A percentile compares a stretch with the other conserved stretches of the same genome.
Conservation (phyloP, 2,888 invertebrate genomes). For the Euspilapteryx auroguttella region DNA sequence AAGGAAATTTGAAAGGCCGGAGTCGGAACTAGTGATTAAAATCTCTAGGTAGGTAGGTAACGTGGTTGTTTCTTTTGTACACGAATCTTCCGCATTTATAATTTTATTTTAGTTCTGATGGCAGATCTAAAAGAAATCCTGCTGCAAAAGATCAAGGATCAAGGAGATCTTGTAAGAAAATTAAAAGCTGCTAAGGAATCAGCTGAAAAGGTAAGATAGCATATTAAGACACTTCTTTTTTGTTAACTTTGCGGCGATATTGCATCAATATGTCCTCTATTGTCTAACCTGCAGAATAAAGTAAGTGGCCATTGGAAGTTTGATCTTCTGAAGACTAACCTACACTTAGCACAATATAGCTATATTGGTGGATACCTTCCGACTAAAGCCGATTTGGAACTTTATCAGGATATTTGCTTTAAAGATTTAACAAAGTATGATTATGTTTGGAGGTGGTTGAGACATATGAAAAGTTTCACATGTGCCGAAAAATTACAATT, state of each 20-base stretch:
- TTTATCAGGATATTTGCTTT: no score
- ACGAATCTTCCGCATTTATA: no score
- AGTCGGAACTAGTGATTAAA: no score
- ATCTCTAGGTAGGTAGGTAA: no score
- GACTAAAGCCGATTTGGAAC: conserved; percentile 55
- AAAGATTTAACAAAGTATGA: no score
- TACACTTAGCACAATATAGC: conserved; percentile 54
- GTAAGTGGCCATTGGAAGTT: no score
- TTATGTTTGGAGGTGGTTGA: conserved; percentile 62
- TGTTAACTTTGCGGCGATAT: conserved; percentile 8
- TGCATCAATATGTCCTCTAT: no score
- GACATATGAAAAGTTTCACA: conserved; percentile 64
- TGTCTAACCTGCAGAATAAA: no score
- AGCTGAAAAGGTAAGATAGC: conserved; percentile 67
- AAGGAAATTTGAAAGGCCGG: no score
- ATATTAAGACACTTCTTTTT: neutral
- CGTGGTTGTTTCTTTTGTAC: no score
- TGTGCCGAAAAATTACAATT: no score
- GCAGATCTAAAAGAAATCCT: conserved; percentile 33
- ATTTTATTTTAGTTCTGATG: no score
- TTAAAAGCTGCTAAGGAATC: conserved; percentile 80
- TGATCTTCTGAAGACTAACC: conserved; percentile 29
- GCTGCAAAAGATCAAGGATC: conserved; percentile 52
- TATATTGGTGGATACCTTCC: conserved; percentile 61
- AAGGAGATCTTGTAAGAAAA: conserved; percentile 81